phyloP scores from a whole-genome alignment of 2,113 vertebrate species.

The Taxidea taxus region DNA sequence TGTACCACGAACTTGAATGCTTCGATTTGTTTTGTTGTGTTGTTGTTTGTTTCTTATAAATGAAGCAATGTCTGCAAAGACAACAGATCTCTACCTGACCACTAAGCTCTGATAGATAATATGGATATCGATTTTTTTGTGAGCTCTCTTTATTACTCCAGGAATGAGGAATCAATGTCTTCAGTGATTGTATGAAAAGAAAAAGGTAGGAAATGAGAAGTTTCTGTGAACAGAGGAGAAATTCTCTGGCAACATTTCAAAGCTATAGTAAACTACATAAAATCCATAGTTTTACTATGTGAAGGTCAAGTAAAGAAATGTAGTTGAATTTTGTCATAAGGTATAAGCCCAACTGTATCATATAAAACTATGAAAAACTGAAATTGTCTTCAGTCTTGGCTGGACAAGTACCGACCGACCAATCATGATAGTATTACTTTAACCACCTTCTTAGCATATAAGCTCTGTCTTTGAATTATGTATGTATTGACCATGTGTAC shows the following conservation, averaged over 20 bases:
- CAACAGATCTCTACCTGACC: background rate
- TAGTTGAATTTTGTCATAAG: background rate
- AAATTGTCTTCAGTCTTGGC: background rate
- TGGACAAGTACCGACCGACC: background rate
- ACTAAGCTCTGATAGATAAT: constrained; percentile 1
- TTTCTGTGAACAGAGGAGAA: background rate
- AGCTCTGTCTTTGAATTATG: background rate
- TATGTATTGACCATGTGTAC: background rate
- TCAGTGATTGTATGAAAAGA: background rate
- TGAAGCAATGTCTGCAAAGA: background rate
- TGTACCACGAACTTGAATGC: background rate
- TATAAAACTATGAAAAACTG: background rate
- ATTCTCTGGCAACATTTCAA: background rate
- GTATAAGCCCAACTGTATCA: background rate
- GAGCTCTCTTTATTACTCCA: constrained; percentile 10
- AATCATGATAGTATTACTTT: background rate
- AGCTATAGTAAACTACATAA: background rate
- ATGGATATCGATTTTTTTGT: constrained; percentile 40
- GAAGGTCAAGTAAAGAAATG: background rate
- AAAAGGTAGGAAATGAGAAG: background rate
- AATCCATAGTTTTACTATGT: background rate
- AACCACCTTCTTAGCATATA: background rate
- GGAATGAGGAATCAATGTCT: constrained; percentile 28
- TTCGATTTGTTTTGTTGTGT: background rate
- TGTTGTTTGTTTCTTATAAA: constrained; percentile 9